Percentiles rank a stretch among this genome's conserved stretches.
phyloP scores from a whole-genome alignment of 2,888 invertebrate species.

The Archips crataeganus region DNA sequence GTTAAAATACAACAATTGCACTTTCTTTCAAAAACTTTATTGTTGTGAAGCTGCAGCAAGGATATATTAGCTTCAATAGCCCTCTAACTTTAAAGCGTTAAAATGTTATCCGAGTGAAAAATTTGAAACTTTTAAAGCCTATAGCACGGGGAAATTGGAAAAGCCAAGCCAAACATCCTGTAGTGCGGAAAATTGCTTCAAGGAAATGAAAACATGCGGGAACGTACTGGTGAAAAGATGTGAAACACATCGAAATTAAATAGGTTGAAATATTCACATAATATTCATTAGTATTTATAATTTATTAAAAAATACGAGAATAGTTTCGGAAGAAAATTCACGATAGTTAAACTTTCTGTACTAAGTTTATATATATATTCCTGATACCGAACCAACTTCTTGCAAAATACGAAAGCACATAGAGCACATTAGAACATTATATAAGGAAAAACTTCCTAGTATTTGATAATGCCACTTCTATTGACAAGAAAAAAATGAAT shows the following conservation, averaged over 20 bases:
- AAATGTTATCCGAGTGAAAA: slow-evolving; percentile 48
- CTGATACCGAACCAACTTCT: too few species aligned
- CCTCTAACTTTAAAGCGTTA: not conserved
- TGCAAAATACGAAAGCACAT: too few species aligned
- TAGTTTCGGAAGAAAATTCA: too few species aligned
- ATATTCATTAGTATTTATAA: too few species aligned
- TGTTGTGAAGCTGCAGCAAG: not conserved
- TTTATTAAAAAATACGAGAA: too few species aligned
- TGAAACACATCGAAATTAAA: slow-evolving; percentile 43
- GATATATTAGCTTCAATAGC: not conserved
- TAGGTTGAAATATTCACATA: slow-evolving; percentile 17
- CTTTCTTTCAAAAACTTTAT: not conserved
- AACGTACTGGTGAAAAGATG: slow-evolving; percentile 49
- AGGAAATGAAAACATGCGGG: slow-evolving; percentile 71
- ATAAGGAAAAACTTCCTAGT: too few species aligned
- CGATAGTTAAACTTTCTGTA: too few species aligned
- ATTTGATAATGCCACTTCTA: too few species aligned
- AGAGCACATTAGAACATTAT: too few species aligned
- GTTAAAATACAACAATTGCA: too few species aligned
- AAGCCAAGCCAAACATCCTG: slow-evolving; percentile 74
- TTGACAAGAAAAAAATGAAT: too few species aligned
- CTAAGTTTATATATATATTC: too few species aligned
- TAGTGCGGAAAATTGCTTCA: slow-evolving; percentile 69
- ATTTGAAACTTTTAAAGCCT: slow-evolving; percentile 60
- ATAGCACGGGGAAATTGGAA: slow-evolving; percentile 75